Percentiles rank a stretch among this genome's conserved stretches.
Evolutionary conservation across 1,140 invertebrate species (phyloP).

Genomic region (Halesus radiatus): DNA sequence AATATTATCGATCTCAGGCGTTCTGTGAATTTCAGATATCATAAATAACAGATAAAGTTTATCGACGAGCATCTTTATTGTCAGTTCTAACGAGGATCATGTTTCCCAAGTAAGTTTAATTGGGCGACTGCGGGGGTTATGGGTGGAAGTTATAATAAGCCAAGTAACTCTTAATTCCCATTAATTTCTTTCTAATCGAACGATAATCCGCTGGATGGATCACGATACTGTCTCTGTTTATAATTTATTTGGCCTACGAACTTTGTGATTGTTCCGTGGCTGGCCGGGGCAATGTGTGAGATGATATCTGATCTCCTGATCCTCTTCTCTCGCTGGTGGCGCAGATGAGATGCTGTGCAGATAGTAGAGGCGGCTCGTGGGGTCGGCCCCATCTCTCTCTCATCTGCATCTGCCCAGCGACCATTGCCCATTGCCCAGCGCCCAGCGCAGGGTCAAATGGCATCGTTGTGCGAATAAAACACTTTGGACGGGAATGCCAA

Average conservation of each 20-base stretch:
- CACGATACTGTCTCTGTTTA: constrained; percentile 39
- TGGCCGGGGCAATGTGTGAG: constrained; percentile 9
- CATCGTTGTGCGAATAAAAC: background rate
- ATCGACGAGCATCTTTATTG: constrained; percentile 23
- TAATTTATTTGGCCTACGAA: constrained; percentile 36
- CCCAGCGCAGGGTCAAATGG: constrained; percentile 13
- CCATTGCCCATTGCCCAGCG: background rate
- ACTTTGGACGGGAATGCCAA: background rate
- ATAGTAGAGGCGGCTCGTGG: constrained; percentile 1
- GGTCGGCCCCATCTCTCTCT: background rate
- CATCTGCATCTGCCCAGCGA: background rate
- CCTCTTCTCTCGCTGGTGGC: background rate
- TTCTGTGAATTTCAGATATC: constrained; percentile 9
- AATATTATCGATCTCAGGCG: constrained; percentile 14
- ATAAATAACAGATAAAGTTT: constrained; percentile 27
- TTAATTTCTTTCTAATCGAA: constrained; percentile 39
- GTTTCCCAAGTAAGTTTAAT: constrained; percentile 21
- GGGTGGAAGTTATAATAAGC: constrained; percentile 10
- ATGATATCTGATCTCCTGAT: constrained; percentile 6
- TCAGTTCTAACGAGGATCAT: constrained; percentile 34
- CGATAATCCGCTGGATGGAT: constrained; percentile 20
- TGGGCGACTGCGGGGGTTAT: constrained; percentile 18
- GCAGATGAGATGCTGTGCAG: constrained; percentile 13
- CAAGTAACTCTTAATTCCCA: constrained; percentile 37
- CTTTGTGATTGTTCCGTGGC: constrained; percentile 32